Evolutionary conservation across 2,888 invertebrate species (phyloP), one percentile per base, ranked within the genome.

Genomic region (Gastracanthus pulcherrimus): DNA sequence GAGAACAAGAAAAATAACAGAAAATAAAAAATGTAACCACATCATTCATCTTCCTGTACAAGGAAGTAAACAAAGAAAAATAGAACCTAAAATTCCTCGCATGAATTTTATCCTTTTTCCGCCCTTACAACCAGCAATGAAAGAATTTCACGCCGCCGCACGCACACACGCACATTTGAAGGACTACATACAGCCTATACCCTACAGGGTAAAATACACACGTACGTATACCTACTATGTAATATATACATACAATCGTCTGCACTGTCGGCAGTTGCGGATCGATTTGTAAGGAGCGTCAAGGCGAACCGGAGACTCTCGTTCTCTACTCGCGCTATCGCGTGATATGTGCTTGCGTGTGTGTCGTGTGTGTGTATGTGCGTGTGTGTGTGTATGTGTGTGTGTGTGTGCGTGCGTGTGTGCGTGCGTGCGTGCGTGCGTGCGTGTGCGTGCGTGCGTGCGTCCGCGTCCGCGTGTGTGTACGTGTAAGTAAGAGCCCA

Each of bases 281-380:
- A 90, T 90, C 90, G 89, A 90, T 90, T 89, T 87, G 87, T 87
- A 89, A 89, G 89, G 90, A 89, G 89, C 87, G 88, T 88, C 89
- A 90, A 90, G 89, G 89, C 87, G 81, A 90, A 87, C 88, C 87
- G 87, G 88, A 88, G 87, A 87, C 85, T 89, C 87, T 87, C 86
- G 1, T 26, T 13, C 16, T 0, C 48, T 48, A n/a, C 19, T 5
- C 48, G 19, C n/a, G 19, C 48, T 45, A 45, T 45, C n/a, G n/a
- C n/a, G n/a, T n/a, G n/a, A n/a, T n/a, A n/a, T n/a, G n/a, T n/a
- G n/a, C n/a, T n/a, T 48, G n/a, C 0, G 19, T 6, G 19, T 7
- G 9, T 19, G 5, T 9, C 3, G 19, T 48, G 48, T 19, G 4
- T n/a, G 7, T 23, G 1, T 23, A 23, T 16, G 16, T n/a, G n/a